Conservation (phyloP, 2,113 vertebrate genomes). For the Mesitornis unicolor region DNA sequence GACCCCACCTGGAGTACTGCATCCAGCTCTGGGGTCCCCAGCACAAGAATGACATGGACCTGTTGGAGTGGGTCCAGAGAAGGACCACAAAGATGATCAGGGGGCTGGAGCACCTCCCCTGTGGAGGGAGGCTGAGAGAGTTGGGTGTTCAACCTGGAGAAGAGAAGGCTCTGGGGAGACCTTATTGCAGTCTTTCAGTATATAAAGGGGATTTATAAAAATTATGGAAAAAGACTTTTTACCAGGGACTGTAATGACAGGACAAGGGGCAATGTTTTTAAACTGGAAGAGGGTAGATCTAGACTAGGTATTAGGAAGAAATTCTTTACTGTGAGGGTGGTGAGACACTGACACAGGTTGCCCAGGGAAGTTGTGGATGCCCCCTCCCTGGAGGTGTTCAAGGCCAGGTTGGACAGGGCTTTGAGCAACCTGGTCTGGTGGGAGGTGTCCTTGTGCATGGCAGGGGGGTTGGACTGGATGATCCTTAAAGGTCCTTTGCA, state of each 20-base stretch:
- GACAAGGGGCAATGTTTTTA: background rate
- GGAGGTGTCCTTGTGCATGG: background rate
- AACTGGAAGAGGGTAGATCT: background rate
- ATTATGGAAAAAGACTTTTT: background rate
- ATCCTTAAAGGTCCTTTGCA: no score
- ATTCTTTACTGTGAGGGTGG: background rate
- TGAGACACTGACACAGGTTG: background rate
- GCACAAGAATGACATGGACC: background rate
- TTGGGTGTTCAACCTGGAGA: background rate
- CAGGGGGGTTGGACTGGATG: no score
- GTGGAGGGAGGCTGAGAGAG: background rate
- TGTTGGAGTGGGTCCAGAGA: rapidly evolving
- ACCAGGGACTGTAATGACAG: background rate
- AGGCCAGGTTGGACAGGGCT: background rate
- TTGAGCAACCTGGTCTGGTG: background rate
- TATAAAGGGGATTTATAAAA: background rate
- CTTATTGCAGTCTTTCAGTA: background rate
- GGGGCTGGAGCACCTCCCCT: background rate
- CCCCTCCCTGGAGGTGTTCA: background rate
- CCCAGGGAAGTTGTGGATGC: background rate
- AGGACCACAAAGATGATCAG: background rate
- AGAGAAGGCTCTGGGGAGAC: background rate
- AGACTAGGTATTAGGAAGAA: background rate
- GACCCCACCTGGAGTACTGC: background rate
- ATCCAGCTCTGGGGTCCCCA: background rate